Percentiles rank a stretch among this genome's conserved stretches.
These are phyloP conservation scores for Gobionotothen gibberifrons DNA, from an alignment of 2,797 vertebrate genomes.

Conservation along the genomic window DNA sequence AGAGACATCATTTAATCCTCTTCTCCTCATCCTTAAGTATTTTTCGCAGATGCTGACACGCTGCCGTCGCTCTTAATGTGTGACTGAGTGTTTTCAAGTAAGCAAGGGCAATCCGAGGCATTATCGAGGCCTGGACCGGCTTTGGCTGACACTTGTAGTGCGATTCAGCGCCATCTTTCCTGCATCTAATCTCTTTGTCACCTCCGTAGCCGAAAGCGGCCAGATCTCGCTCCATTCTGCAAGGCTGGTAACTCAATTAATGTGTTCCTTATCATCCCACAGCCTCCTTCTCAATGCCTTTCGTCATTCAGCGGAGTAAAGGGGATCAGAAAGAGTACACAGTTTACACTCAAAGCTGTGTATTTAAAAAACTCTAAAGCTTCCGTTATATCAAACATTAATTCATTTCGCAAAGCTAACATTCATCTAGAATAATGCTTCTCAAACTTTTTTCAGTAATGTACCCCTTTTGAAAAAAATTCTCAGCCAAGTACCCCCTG, in stretches of 20 bases:
- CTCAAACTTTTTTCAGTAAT: too few relatives aligned
- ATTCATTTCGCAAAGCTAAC: slow-evolving; percentile 28
- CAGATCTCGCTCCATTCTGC: slow-evolving; percentile 34
- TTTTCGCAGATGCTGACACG: slow-evolving; percentile 11
- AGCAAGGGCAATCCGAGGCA: slow-evolving; percentile 19
- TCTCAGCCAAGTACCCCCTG: too few relatives aligned
- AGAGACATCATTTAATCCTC: slow-evolving; percentile 11
- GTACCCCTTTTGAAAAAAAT: too few relatives aligned
- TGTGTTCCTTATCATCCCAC: slow-evolving; percentile 35
- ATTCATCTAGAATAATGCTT: not conserved
- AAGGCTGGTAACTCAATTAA: slow-evolving; percentile 50
- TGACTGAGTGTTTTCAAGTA: slow-evolving; percentile 26
- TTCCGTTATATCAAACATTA: not conserved
- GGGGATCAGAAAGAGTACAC: not conserved
- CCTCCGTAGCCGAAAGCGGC: slow-evolving; percentile 15
- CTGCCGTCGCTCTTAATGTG: slow-evolving; percentile 9
- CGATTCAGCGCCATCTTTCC: slow-evolving; percentile 46
- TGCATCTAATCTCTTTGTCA: slow-evolving; percentile 59
- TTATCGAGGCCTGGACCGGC: slow-evolving; percentile 17
- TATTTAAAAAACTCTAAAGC: slow-evolving; percentile 4
- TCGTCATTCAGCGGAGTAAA: slow-evolving; percentile 25
- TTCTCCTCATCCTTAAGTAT: not conserved
- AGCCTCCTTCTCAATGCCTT: slow-evolving; percentile 16
- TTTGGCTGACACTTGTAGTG: slow-evolving; percentile 40
- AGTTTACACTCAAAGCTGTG: not conserved